phyloP scores from a whole-genome alignment of 1,140 invertebrate genomes.

The fruit fly (Drosophila melanogaster) region DNA sequence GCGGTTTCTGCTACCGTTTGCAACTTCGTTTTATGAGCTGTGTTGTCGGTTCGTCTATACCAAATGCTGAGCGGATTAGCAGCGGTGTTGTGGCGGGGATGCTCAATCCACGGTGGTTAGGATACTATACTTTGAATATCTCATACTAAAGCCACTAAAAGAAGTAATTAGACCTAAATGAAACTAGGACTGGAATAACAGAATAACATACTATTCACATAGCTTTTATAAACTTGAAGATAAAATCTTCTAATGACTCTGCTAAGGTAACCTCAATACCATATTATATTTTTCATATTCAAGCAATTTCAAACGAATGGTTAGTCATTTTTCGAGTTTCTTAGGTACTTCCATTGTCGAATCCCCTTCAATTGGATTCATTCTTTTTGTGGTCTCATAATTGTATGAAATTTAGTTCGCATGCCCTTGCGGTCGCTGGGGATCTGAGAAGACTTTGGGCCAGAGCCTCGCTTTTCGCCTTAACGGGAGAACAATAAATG shows the following conservation, averaged over 20 bases:
- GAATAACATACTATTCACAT: no score
- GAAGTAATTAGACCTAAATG: no score
- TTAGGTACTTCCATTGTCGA: conserved; percentile 14
- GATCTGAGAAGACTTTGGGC: conserved; percentile 46
- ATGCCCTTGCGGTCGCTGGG: conserved; percentile 77
- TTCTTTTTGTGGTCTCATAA: conserved; percentile 75
- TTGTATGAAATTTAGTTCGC: conserved; percentile 83
- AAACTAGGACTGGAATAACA: no score
- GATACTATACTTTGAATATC: no score
- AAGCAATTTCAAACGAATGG: no score
- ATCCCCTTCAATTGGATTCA: background rate
- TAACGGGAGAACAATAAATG: conserved; percentile 83
- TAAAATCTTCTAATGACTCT: no score
- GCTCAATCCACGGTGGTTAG: background rate
- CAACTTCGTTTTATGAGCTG: conserved; percentile 57
- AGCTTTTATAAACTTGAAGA: no score
- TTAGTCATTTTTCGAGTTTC: background rate
- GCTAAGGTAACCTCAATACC: no score
- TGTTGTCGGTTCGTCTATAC: conserved; percentile 55
- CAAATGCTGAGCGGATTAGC: conserved; percentile 22
- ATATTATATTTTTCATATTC: no score
- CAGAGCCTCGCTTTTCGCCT: conserved; percentile 60
- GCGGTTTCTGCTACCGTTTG: conserved; percentile 81
- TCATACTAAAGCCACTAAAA: no score
- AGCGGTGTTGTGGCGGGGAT: conserved; percentile 26